Percentiles rank a stretch among this genome's conserved stretches.
phyloP scores from a whole-genome alignment of 2,888 invertebrate genomes.

The Aleiodes alternator region DNA sequence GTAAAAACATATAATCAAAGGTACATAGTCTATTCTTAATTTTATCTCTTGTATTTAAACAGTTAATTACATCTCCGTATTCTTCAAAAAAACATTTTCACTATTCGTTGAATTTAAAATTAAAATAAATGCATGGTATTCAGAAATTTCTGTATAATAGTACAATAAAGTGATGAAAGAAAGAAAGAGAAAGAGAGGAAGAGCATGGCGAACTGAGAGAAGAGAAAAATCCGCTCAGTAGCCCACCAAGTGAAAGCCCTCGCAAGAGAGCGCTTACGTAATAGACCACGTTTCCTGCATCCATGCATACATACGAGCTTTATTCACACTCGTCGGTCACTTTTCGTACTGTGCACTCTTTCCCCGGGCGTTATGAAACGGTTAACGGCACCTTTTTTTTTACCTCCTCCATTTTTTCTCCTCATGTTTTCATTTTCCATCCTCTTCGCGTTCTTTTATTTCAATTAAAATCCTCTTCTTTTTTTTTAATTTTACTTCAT shows the following conservation, averaged over 20 bases:
- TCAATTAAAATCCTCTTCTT: slow-evolving; percentile 3
- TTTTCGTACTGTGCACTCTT: slow-evolving; percentile 28
- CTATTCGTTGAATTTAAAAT: slow-evolving; percentile 26
- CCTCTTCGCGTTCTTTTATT: slow-evolving; percentile 28
- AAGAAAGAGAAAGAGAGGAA: slow-evolving; percentile 31
- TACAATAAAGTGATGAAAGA: slow-evolving; percentile 24
- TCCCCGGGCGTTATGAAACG: slow-evolving; percentile 34
- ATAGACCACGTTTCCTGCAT: slow-evolving; percentile 39
- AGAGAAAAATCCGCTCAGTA: slow-evolving; percentile 38
- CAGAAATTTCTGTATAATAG: slow-evolving; percentile 28
- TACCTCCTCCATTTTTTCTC: slow-evolving; percentile 18
- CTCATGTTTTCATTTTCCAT: slow-evolving; percentile 32
- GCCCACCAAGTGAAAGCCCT: slow-evolving; percentile 53
- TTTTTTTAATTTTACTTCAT: neutral
- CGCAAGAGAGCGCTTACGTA: slow-evolving; percentile 33
- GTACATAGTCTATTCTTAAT: neutral
- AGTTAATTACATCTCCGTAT: slow-evolving; percentile 18
- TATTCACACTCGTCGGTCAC: slow-evolving; percentile 31
- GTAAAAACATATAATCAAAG: neutral
- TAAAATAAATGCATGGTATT: slow-evolving; percentile 22
- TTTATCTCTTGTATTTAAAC: slow-evolving; percentile 20
- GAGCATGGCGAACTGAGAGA: slow-evolving; percentile 31
- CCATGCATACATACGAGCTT: slow-evolving; percentile 35
- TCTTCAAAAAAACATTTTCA: slow-evolving; percentile 9
- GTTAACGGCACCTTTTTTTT: slow-evolving; percentile 41